Evolutionary conservation across 2,797 vertebrate species (phyloP).

Genomic region (Phrynocephalus forsythii): DNA sequence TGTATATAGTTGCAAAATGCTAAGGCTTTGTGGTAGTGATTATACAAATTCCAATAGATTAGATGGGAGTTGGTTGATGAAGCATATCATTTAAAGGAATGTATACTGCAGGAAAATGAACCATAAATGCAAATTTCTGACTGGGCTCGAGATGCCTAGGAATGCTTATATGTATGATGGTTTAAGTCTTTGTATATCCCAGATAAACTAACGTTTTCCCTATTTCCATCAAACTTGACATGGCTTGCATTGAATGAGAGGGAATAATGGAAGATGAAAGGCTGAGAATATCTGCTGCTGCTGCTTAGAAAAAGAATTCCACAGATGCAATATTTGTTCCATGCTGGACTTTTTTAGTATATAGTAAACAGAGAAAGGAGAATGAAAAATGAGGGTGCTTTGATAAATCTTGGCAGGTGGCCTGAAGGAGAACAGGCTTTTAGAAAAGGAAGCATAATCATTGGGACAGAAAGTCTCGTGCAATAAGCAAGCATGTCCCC

Average conservation of each 20-base stretch:
- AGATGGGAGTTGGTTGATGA: not conserved
- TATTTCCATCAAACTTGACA: slow-evolving; percentile 20
- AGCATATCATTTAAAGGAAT: not conserved
- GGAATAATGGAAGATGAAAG: not conserved
- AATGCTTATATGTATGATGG: not conserved
- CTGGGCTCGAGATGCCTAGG: slow-evolving; percentile 1
- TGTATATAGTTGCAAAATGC: slow-evolving; percentile 23
- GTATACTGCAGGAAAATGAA: not conserved
- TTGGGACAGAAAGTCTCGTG: slow-evolving; percentile 26
- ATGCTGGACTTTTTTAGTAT: slow-evolving; percentile 2
- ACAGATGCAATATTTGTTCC: slow-evolving; percentile 9
- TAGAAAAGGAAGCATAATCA: slow-evolving; percentile 27
- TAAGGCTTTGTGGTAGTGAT: not conserved
- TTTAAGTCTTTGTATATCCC: not conserved
- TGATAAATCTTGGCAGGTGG: slow-evolving; percentile 27
- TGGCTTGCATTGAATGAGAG: slow-evolving; percentile 24
- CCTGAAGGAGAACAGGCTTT: not conserved
- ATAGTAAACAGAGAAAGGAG: slow-evolving; percentile 24
- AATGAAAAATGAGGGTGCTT: slow-evolving; percentile 20
- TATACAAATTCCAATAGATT: not conserved
- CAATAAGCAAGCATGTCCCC: slow-evolving; percentile 10
- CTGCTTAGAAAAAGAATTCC: not conserved
- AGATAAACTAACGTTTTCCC: not conserved
- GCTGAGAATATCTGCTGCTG: not conserved
- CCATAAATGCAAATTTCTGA: not conserved